phyloP scores from a whole-genome alignment of 2,888 invertebrate genomes.

The Pheosia tremula region DNA sequence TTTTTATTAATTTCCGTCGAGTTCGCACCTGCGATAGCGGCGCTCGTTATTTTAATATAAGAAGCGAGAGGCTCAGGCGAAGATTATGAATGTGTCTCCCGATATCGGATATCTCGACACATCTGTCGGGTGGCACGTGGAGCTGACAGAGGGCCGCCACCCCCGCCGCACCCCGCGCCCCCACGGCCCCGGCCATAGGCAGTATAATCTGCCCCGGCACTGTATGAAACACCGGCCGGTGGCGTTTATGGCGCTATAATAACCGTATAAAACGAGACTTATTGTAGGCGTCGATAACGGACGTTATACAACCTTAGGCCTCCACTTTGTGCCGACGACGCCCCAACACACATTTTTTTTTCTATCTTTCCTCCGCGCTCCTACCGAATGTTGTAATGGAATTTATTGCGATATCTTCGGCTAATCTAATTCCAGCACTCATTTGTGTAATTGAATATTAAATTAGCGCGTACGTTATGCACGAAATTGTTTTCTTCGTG shows the following conservation, averaged over 20 bases:
- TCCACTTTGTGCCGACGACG: slow-evolving; percentile 56
- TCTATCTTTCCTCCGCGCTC: slow-evolving; percentile 50
- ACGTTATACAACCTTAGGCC: slow-evolving; percentile 76
- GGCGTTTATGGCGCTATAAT: slow-evolving; percentile 84
- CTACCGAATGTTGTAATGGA: slow-evolving; percentile 40
- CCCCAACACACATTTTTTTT: slow-evolving; percentile 54
- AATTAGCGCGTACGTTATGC: slow-evolving; percentile 30
- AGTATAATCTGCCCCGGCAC: slow-evolving; percentile 80
- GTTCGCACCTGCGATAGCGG: slow-evolving; percentile 69
- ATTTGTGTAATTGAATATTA: slow-evolving; percentile 52
- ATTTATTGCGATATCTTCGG: slow-evolving; percentile 49
- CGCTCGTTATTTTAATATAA: slow-evolving; percentile 78
- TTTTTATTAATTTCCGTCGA: slow-evolving; percentile 67
- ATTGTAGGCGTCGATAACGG: slow-evolving; percentile 83
- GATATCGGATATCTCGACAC: slow-evolving; percentile 83
- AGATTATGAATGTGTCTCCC: slow-evolving; percentile 83
- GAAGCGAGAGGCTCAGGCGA: slow-evolving; percentile 73
- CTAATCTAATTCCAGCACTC: slow-evolving; percentile 42
- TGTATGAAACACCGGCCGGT: slow-evolving; percentile 83
- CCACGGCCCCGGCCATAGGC: slow-evolving; percentile 53
- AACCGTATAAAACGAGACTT: slow-evolving; percentile 84
- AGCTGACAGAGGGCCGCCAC: slow-evolving; percentile 68
- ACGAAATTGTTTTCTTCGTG: slow-evolving; percentile 1
- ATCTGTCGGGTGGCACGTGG: slow-evolving; percentile 81
- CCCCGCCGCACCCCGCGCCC: slow-evolving; percentile 35